Conservation (phyloP, 2,888 invertebrate genomes). For the Pseudanteris insignis region DNA sequence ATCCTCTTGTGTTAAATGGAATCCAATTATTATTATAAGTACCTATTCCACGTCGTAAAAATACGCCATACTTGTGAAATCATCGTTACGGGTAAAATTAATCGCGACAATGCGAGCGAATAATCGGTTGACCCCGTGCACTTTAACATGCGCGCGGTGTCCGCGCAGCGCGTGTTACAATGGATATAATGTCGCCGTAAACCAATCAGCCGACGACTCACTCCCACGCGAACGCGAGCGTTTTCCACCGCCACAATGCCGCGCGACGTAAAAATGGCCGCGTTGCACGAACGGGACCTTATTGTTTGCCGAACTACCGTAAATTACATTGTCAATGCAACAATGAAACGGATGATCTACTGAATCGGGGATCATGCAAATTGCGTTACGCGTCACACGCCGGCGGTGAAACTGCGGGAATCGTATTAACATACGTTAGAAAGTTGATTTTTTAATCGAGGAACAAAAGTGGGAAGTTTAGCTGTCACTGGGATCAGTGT, state of each 20-base stretch:
- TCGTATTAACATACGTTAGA: slow-evolving; percentile 5
- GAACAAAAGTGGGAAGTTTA: no score
- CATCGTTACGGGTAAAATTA: background rate
- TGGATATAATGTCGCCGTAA: slow-evolving; percentile 64
- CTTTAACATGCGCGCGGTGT: slow-evolving; percentile 58
- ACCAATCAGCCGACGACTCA: slow-evolving; percentile 56
- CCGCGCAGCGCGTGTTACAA: slow-evolving; percentile 54
- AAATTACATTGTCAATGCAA: slow-evolving; percentile 26
- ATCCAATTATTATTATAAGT: no score
- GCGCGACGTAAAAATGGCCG: background rate
- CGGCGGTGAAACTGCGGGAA: background rate
- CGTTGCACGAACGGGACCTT: slow-evolving; percentile 9
- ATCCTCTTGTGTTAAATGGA: no score
- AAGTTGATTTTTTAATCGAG: no score
- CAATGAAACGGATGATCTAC: slow-evolving; percentile 31
- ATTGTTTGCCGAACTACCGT: slow-evolving; percentile 23
- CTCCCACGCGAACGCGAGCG: slow-evolving; percentile 49
- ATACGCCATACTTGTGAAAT: no score
- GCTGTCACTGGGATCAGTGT: no score
- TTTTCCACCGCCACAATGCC: slow-evolving; percentile 15
- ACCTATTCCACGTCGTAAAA: no score
- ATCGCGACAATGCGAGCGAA: slow-evolving; percentile 33
- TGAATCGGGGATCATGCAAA: slow-evolving; percentile 17
- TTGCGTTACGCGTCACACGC: slow-evolving; percentile 7
- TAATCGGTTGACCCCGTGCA: slow-evolving; percentile 57